These are phyloP conservation scores for Elysia chlorotica DNA, from an alignment of 1,140 invertebrate genomes.

Conservation along the genomic window DNA sequence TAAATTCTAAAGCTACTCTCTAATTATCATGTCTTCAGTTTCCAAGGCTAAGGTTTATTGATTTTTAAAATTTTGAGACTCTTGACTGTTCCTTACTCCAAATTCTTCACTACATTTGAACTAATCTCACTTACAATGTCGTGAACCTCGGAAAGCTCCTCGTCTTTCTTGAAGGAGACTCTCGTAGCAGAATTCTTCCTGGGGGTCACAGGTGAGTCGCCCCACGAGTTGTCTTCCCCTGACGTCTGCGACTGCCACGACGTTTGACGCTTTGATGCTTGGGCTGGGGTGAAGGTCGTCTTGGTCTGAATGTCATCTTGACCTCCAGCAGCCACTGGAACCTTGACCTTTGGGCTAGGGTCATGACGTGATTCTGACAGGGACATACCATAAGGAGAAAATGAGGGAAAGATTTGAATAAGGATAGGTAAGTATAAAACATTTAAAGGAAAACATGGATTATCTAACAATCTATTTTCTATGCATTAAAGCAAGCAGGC, in stretches of 20 bases:
- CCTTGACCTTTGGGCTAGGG: not conserved
- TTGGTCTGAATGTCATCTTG: not conserved
- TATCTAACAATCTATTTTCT: not conserved
- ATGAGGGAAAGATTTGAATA: not conserved
- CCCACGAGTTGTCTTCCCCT: constrained; percentile 26
- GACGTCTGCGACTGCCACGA: constrained; percentile 26
- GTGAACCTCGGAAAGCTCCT: constrained; percentile 32
- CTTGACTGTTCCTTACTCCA: too few relatives aligned
- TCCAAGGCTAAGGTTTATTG: too few relatives aligned
- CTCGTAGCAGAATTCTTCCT: constrained; percentile 9
- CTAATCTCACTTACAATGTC: constrained; percentile 36
- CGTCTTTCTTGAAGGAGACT: constrained; percentile 34
- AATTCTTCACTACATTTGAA: too few relatives aligned
- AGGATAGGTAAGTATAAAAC: not conserved
- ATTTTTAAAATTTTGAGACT: too few relatives aligned
- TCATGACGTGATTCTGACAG: not conserved
- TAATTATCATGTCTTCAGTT: too few relatives aligned
- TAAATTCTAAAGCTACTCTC: too few relatives aligned
- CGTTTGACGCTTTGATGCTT: not conserved
- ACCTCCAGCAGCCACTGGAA: not conserved
- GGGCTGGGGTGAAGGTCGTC: not conserved
- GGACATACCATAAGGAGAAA: not conserved
- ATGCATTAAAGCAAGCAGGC: not conserved
- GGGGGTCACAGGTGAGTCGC: constrained; percentile 21
- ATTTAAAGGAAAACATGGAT: not conserved